These are phyloP conservation scores for Dioctria rufipes DNA, from an alignment of 2,888 invertebrate genomes.

Conservation along the genomic window DNA sequence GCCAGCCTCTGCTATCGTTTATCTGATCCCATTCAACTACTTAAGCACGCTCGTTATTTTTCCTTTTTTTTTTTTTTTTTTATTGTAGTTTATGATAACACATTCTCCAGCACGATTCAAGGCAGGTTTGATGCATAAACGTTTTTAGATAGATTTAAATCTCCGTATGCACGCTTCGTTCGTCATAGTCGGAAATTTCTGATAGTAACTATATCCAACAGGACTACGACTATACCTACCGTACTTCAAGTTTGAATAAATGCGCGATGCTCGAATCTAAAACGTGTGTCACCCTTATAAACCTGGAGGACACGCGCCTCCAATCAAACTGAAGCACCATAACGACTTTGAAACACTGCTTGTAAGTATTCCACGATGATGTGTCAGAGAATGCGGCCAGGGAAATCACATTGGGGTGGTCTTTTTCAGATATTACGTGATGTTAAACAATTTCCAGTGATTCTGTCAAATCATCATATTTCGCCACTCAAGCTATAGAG, in stretches of 20 bases:
- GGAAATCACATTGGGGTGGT: constrained; percentile 44
- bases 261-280: constrained; percentile 7
- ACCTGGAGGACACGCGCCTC: constrained; percentile 48
- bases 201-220: background rate
- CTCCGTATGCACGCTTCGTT: constrained; percentile 13
- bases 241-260: constrained; percentile 21
- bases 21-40: constrained; percentile 55
- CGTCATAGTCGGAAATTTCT: background rate
- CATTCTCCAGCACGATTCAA: constrained; percentile 45
- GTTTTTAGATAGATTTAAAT: constrained; percentile 17
- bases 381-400: constrained; percentile 10
- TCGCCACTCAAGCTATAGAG: background rate
- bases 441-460: constrained; percentile 56
- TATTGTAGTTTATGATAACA: constrained; percentile 22
- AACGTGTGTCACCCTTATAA: constrained; percentile 18
- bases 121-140: constrained; percentile 28
- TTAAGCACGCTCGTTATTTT: constrained; percentile 55
- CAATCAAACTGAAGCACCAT: constrained; percentile 46
- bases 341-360: constrained; percentile 34
- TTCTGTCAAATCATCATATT: constrained; percentile 51
- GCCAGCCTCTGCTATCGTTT: background rate
- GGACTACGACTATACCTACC: background rate
- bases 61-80: background rate
- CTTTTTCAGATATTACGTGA: constrained; percentile 56
- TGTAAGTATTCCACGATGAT: constrained; percentile 4